These are phyloP conservation scores for Promerops cafer DNA, from an alignment of 2,113 vertebrate species.

Conservation along the genomic window DNA sequence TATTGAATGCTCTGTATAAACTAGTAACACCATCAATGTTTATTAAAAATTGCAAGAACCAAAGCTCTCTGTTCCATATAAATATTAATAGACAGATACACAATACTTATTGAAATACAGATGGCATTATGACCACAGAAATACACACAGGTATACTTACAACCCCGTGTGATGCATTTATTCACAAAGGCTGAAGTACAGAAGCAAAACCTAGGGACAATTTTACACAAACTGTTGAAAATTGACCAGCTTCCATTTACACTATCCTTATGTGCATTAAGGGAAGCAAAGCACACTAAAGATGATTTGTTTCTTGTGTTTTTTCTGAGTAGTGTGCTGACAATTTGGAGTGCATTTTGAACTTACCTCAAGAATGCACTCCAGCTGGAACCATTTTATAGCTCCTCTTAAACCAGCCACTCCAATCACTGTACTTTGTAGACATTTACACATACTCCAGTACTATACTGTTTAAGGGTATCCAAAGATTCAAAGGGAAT, in stretches of 20 bases:
- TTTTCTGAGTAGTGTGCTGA: constrained; percentile 40
- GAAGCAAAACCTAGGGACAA: constrained; percentile 33
- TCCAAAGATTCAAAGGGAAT: constrained; percentile 61
- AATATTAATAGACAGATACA: constrained; percentile 72
- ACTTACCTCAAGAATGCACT: constrained; percentile 60
- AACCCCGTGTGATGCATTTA: background rate
- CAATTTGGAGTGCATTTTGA: constrained; percentile 50
- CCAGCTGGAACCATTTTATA: constrained; percentile 60
- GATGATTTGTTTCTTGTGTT: constrained; percentile 47
- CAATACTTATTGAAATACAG: constrained; percentile 68
- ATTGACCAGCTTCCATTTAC: constrained; percentile 22
- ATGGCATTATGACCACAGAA: background rate
- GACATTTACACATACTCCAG: constrained; percentile 46
- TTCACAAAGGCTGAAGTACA: background rate
- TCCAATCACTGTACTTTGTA: constrained; percentile 46
- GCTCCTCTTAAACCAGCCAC: constrained; percentile 64
- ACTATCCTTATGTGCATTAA: constrained; percentile 8
- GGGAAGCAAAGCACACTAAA: constrained; percentile 11
- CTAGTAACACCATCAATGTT: constrained; percentile 95
- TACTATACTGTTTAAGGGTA: constrained; percentile 43
- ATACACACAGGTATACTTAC: background rate
- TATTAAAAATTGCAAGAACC: constrained; percentile 84
- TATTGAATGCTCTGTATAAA: constrained; percentile 80
- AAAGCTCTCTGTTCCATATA: constrained; percentile 69
- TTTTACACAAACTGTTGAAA: constrained; percentile 46